Evolutionary conservation across 2,888 invertebrate species (phyloP).

Genomic region (Glomeris marginata): DNA sequence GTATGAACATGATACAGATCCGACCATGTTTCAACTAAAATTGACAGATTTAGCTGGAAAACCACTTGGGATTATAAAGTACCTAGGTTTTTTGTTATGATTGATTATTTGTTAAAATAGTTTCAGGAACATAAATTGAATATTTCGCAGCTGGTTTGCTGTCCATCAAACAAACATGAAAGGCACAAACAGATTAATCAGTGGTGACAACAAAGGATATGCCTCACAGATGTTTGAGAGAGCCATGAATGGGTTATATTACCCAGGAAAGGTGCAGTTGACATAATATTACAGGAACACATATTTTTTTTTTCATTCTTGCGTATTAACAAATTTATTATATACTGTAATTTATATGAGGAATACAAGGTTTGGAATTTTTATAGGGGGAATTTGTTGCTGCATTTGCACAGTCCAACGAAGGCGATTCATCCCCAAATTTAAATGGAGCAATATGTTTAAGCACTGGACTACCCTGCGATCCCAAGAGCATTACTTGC

Average conservation of each 20-base stretch:
- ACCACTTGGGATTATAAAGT: slow-evolving; percentile 66
- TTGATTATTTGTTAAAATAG: too few relatives aligned
- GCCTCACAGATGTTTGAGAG: slow-evolving; percentile 71
- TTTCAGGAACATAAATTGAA: not conserved
- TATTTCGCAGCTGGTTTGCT: slow-evolving; percentile 55
- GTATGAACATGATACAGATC: slow-evolving; percentile 61
- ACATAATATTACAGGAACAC: too few relatives aligned
- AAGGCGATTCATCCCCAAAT: slow-evolving; percentile 90
- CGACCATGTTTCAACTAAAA: slow-evolving; percentile 61
- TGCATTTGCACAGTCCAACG: slow-evolving; percentile 76
- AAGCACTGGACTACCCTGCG: slow-evolving; percentile 59
- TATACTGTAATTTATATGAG: too few relatives aligned
- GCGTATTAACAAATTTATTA: too few relatives aligned
- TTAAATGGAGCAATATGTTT: slow-evolving; percentile 67
- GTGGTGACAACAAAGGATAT: slow-evolving; percentile 84
- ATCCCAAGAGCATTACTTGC: slow-evolving; percentile 55
- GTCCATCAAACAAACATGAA: slow-evolving; percentile 93
- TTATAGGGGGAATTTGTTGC: slow-evolving; percentile 65
- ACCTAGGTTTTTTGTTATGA: not conserved
- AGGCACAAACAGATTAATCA: slow-evolving; percentile 71
- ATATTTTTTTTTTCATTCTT: too few relatives aligned
- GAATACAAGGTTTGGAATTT: too few relatives aligned
- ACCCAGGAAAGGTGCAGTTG: too few relatives aligned
- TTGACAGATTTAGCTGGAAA: slow-evolving; percentile 43
- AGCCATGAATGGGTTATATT: slow-evolving; percentile 44